These are phyloP conservation scores for Electrophaes corylata DNA, from an alignment of 2,888 invertebrate species.

Conservation along the genomic window DNA sequence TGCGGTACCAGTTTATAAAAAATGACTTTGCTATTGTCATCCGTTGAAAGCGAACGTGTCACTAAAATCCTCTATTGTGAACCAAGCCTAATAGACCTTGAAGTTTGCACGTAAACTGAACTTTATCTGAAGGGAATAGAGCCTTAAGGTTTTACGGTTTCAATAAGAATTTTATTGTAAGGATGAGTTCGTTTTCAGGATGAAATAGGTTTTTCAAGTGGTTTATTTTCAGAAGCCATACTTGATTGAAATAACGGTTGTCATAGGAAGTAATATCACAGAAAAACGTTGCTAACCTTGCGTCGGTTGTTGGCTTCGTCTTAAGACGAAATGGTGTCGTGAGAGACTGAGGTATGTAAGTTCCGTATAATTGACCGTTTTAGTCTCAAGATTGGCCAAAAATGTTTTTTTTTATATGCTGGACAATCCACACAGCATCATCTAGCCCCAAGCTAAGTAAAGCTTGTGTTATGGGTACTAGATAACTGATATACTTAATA, in stretches of 20 bases:
- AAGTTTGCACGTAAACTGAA: constrained; percentile 17
- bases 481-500: too few species aligned
- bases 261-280: not conserved
- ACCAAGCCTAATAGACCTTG: constrained; percentile 23
- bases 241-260: constrained; percentile 1
- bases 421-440: too few species aligned
- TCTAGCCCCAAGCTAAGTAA: too few species aligned
- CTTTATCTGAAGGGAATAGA: constrained; percentile 15
- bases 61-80: constrained; percentile 28
- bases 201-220: constrained; percentile 19
- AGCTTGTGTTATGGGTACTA: too few species aligned
- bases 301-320: too few species aligned
- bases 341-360: too few species aligned
- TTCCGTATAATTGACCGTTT: too few species aligned
- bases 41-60: constrained; percentile 30
- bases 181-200: constrained; percentile 14
- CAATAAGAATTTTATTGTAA: constrained; percentile 16
- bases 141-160: not conserved
- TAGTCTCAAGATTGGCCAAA: too few species aligned
- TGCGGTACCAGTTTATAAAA: constrained; percentile 25
- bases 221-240: constrained; percentile 14
- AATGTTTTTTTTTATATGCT: too few species aligned
- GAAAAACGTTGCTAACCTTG: too few species aligned
- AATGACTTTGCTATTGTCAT: constrained; percentile 31
- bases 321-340: too few species aligned